phyloP scores from a whole-genome alignment of 1,140 invertebrate species.

The Dolichoris vasculosae region DNA sequence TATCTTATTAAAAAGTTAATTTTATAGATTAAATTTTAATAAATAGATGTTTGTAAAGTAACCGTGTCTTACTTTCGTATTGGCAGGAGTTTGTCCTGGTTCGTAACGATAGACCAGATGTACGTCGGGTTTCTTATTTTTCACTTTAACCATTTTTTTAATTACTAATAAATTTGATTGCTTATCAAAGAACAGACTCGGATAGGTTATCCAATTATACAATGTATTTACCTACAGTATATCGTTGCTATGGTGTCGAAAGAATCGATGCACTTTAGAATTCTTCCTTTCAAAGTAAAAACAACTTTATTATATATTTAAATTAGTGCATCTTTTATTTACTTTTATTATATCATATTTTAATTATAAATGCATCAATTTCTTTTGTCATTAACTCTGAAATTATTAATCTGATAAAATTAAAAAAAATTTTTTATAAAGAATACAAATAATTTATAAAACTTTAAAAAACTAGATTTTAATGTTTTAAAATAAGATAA shows the following conservation, averaged over 20 bases:
- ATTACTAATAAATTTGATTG: slow-evolving; percentile 26
- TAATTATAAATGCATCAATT: too few relatives aligned
- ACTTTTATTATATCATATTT: too few relatives aligned
- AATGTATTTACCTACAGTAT: slow-evolving; percentile 36
- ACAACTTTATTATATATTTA: neutral
- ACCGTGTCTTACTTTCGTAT: slow-evolving; percentile 57
- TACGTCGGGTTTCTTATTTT: slow-evolving; percentile 27
- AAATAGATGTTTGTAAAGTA: neutral
- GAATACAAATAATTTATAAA: too few relatives aligned
- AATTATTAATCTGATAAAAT: too few relatives aligned
- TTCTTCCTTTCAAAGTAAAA: neutral
- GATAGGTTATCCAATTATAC: slow-evolving; percentile 30
- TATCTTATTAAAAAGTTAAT: slow-evolving; percentile 8
- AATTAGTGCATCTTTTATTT: neutral
- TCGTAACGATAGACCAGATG: slow-evolving; percentile 54
- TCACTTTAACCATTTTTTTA: slow-evolving; percentile 48
- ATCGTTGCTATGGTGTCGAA: slow-evolving; percentile 34
- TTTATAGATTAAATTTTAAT: neutral
- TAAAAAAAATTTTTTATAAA: too few relatives aligned
- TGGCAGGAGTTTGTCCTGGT: slow-evolving; percentile 54
- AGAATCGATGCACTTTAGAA: neutral
- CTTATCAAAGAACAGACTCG: neutral
- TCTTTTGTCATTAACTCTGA: too few relatives aligned
- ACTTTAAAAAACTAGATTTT: too few relatives aligned
- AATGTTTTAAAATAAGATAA: too few relatives aligned